Evolutionary conservation across 2,113 vertebrate genomes (phyloP).

Genomic region (Ciconia maguari): DNA sequence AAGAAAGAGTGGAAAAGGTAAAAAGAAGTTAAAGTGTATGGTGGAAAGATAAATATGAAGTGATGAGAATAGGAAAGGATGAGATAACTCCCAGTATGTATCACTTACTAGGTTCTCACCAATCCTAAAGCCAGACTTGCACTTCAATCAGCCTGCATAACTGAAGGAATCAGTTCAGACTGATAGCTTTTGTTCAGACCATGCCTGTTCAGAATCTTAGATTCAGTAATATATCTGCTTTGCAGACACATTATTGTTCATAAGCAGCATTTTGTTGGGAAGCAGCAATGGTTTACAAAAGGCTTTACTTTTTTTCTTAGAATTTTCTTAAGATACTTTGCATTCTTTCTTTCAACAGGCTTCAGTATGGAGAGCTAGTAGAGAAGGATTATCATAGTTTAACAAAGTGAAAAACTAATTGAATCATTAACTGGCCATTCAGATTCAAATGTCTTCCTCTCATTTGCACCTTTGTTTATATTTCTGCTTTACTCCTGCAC

Average conservation of each 20-base stretch:
- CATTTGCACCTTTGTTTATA: conserved; percentile 67
- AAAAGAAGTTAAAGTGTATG: neutral
- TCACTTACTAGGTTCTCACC: neutral
- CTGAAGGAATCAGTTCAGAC: neutral
- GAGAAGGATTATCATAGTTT: conserved; percentile 81
- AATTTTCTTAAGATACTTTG: conserved; percentile 55
- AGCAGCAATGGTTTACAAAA: conserved; percentile 52
- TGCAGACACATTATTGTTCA: neutral
- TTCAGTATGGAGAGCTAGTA: conserved; percentile 60
- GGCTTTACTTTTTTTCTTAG: neutral
- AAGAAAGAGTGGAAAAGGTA: neutral
- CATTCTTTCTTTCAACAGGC: conserved; percentile 64
- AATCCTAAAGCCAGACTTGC: neutral
- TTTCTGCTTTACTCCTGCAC: conserved; percentile 64
- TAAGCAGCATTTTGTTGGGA: conserved; percentile 19
- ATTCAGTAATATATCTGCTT: conserved; percentile 25
- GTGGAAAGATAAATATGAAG: neutral
- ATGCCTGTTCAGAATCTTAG: neutral
- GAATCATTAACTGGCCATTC: conserved; percentile 83
- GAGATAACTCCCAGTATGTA: neutral
- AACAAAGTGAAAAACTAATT: conserved; percentile 80
- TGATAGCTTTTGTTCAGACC: neutral
- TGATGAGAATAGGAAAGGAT: neutral
- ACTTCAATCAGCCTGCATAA: neutral
- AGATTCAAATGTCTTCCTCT: conserved; percentile 82